Percentiles rank a stretch among this genome's conserved stretches.
Conservation (phyloP, 1,140 invertebrate species). For the Lasioglossum baleicum region DNA sequence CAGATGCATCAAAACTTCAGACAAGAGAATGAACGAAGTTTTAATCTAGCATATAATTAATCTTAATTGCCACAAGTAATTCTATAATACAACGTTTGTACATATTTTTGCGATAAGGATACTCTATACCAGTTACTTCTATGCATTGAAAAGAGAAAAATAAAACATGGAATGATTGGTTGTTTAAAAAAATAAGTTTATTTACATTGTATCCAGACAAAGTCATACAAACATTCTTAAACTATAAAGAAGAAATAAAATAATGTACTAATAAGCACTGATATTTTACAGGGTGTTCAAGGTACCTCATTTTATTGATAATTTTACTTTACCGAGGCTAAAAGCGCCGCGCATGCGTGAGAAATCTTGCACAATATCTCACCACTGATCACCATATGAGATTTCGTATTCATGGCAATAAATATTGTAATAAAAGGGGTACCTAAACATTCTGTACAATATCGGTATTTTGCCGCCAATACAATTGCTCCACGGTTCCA, state of each 20-base stretch:
- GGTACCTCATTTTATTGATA: too few relatives aligned
- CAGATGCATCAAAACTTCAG: constrained; percentile 90
- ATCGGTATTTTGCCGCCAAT: too few relatives aligned
- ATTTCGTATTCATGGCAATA: too few relatives aligned
- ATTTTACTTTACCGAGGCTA: too few relatives aligned
- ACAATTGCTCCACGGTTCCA: too few relatives aligned
- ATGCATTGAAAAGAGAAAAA: not conserved
- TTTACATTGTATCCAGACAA: constrained; percentile 24
- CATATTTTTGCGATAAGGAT: not conserved
- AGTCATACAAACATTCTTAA: not conserved
- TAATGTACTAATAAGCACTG: constrained; percentile 70
- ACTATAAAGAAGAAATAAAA: constrained; percentile 78
- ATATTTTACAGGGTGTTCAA: too few relatives aligned
- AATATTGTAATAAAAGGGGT: too few relatives aligned
- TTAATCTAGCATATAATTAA: constrained; percentile 81
- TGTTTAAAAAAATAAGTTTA: constrained; percentile 23
- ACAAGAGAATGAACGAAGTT: constrained; percentile 87
- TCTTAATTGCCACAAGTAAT: not conserved
- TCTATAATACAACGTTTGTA: not conserved
- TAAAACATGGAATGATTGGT: not conserved
- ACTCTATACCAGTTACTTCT: constrained; percentile 4
- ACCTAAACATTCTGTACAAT: too few relatives aligned
- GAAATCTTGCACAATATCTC: too few relatives aligned
- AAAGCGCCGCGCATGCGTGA: too few relatives aligned
- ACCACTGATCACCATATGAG: too few relatives aligned